A percentile compares a stretch with the other conserved stretches of the same genome.
phyloP scores from a whole-genome alignment of 1,140 invertebrate genomes.

The Ooceraea biroi region DNA sequence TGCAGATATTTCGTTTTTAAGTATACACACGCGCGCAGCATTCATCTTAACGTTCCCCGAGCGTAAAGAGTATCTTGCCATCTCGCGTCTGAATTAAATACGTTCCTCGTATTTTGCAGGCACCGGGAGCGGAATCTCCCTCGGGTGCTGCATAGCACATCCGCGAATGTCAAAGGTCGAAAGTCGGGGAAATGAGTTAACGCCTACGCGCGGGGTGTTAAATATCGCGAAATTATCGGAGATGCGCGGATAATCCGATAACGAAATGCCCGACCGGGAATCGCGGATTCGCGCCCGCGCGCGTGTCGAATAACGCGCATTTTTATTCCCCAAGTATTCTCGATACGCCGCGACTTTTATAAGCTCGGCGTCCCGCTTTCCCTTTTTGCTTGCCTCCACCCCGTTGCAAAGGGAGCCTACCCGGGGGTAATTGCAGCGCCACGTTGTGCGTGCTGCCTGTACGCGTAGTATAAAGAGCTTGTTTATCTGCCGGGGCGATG shows the following conservation, averaged over 20 bases:
- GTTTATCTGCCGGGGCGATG: slow-evolving; percentile 48
- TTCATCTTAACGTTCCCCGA: not conserved
- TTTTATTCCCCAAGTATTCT: slow-evolving; percentile 16
- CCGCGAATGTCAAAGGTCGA: slow-evolving; percentile 21
- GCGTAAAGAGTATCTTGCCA: not conserved
- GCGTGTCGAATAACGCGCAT: not conserved
- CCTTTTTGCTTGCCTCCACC: slow-evolving; percentile 4
- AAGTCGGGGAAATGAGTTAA: slow-evolving; percentile 4
- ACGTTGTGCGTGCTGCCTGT: slow-evolving; percentile 16
- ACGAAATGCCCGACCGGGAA: not conserved
- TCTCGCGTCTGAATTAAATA: slow-evolving; percentile 26
- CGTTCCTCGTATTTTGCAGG: not conserved
- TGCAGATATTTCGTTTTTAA: slow-evolving; percentile 14
- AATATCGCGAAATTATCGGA: slow-evolving; percentile 25
- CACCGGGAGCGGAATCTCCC: not conserved
- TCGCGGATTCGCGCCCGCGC: not conserved
- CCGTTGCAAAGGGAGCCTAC: slow-evolving; percentile 27
- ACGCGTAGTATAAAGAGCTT: slow-evolving; percentile 57
- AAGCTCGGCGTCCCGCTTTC: not conserved
- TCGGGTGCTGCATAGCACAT: not conserved
- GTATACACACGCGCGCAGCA: not conserved
- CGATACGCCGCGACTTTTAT: slow-evolving; percentile 14
- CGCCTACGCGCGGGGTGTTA: not conserved
- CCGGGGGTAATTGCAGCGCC: slow-evolving; percentile 44
- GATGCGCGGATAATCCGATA: slow-evolving; percentile 7